These are phyloP conservation scores for Brachynemurus nebulosus DNA, from an alignment of 2,888 invertebrate species.

Conservation along the genomic window DNA sequence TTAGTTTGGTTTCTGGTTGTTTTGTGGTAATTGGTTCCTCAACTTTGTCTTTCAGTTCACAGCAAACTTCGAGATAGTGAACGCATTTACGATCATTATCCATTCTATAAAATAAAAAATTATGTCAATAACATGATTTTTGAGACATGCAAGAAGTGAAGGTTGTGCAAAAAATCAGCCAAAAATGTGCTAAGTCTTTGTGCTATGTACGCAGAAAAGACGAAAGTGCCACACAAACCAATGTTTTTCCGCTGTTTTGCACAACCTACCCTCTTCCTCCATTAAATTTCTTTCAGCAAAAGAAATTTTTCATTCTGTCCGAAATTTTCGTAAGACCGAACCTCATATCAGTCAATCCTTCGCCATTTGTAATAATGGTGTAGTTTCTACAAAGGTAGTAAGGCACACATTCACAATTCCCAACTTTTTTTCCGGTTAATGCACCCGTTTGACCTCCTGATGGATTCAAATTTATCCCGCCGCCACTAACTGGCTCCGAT, in stretches of 20 bases:
- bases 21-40: too few relatives aligned
- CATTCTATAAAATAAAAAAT: slow-evolving; percentile 17
- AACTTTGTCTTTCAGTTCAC: neutral
- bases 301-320: too few relatives aligned
- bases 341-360: slow-evolving; percentile 64
- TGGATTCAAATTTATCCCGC: slow-evolving; percentile 5
- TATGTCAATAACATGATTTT: neutral
- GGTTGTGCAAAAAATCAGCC: too few relatives aligned
- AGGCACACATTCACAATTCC: slow-evolving; percentile 56
- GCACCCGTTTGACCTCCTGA: slow-evolving; percentile 18
- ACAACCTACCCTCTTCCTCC: too few relatives aligned
- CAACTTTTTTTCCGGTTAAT: slow-evolving; percentile 11
- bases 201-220: too few relatives aligned
- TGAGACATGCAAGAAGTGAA: too few relatives aligned
- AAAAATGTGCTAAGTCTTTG: neutral
- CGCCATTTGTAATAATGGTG: slow-evolving; percentile 54
- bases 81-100: slow-evolving; percentile 21
- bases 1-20: neutral
- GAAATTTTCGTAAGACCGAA: too few relatives aligned
- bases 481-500: neutral
- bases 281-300: too few relatives aligned
- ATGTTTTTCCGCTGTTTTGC: too few relatives aligned
- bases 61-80: neutral
- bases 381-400: slow-evolving; percentile 59
- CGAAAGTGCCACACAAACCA: too few relatives aligned